These are phyloP conservation scores for Archivesica marissinica DNA, from an alignment of 1,140 invertebrate species.

Conservation along the genomic window DNA sequence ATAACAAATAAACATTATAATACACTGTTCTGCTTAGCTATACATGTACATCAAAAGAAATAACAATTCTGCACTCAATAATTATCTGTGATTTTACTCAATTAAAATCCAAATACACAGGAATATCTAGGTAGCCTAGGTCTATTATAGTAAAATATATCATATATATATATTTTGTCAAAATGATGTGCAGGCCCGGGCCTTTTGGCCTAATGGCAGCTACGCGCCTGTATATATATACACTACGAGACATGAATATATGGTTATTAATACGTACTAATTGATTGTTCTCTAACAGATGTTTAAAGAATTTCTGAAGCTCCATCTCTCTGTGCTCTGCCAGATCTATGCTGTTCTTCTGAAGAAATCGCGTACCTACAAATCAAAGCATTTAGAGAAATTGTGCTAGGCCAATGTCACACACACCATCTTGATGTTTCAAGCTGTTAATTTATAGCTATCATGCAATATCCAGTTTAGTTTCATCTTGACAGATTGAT, in stretches of 20 bases:
- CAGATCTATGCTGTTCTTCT: slow-evolving; percentile 11
- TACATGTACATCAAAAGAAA: too few species aligned
- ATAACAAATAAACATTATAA: too few species aligned
- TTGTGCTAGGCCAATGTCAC: neutral
- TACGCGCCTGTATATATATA: neutral
- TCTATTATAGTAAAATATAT: neutral
- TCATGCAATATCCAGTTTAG: too few species aligned
- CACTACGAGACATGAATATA: neutral
- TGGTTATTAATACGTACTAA: slow-evolving; percentile 11
- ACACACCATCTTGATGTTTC: neutral
- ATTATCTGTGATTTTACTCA: too few species aligned
- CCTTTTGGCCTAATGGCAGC: too few species aligned
- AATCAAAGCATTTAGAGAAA: neutral
- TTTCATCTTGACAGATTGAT: too few species aligned
- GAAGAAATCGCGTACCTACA: slow-evolving; percentile 22
- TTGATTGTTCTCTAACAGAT: slow-evolving; percentile 25
- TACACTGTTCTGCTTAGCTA: too few species aligned
- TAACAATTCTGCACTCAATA: too few species aligned
- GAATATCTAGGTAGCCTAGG: too few species aligned
- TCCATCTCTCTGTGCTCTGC: slow-evolving; percentile 38
- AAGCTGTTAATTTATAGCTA: too few species aligned
- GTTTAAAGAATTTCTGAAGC: slow-evolving; percentile 32
- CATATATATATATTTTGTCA: neutral
- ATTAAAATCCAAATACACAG: too few species aligned
- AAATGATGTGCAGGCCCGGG: too few species aligned